A percentile compares a stretch with the other conserved stretches of the same genome.
Evolutionary conservation across 37 sponge, comb jelly and placozoan genomes (phyloP).

Genomic region (Diacarnus erythraeanus): DNA sequence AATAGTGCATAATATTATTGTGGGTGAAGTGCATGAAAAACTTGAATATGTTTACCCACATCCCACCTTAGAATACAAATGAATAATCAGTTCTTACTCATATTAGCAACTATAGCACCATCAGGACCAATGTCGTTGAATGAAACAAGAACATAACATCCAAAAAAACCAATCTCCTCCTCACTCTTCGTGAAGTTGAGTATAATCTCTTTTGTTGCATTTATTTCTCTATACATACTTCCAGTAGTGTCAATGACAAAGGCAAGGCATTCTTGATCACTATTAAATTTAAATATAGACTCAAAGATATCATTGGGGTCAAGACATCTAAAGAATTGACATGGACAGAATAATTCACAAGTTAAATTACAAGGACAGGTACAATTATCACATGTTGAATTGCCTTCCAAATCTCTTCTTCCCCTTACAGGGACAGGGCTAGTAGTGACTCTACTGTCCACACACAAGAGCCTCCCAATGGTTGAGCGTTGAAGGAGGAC

Average conservation of each 20-base stretch:
- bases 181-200: slow-evolving; percentile 1
- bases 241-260: slow-evolving; percentile 52
- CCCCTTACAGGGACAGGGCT: neutral
- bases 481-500: neutral
- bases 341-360: neutral
- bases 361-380: slow-evolving; percentile 1
- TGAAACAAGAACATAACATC: slow-evolving; percentile 32
- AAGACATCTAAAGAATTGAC: slow-evolving; percentile 24
- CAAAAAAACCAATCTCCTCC: slow-evolving; percentile 6
- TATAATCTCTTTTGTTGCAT: neutral
- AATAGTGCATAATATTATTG: no score
- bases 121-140: slow-evolving; percentile 36
- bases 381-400: neutral
- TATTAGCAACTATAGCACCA: neutral
- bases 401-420: slow-evolving; percentile 1
- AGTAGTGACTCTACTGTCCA: no score
- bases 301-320: slow-evolving; percentile 27
- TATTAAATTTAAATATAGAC: slow-evolving; percentile 16
- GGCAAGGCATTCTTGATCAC: slow-evolving; percentile 15
- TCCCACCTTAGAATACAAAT: no score
- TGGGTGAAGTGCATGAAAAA: no score
- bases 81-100: no score
- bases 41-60: no score
- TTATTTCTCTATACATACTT: slow-evolving; percentile 24
- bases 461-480: slow-evolving; percentile 28